Evolutionary conservation across 1,140 invertebrate species (phyloP).

Genomic region (Halesus radiatus): DNA sequence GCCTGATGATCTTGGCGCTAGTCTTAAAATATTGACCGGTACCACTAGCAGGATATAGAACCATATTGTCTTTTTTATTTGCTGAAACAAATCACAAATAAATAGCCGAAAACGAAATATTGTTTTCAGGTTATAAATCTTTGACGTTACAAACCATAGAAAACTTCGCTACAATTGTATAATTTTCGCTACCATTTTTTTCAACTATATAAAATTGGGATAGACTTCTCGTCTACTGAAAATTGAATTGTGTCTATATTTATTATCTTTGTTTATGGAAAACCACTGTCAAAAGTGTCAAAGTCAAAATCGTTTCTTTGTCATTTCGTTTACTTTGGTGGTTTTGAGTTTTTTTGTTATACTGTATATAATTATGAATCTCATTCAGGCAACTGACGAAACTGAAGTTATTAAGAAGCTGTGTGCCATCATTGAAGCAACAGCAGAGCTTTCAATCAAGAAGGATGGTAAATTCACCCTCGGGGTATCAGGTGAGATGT

Average conservation of each 20-base stretch:
- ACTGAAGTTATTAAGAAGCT: constrained; percentile 61
- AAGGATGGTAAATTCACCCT: constrained; percentile 75
- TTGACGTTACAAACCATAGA: constrained; percentile 7
- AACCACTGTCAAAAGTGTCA: no score
- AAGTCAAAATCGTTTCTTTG: no score
- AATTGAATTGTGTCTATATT: no score
- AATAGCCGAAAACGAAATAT: neutral
- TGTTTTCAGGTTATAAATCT: constrained; percentile 12
- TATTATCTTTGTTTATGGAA: no score
- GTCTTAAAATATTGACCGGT: constrained; percentile 71
- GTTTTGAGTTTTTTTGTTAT: neutral
- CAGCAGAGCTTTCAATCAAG: constrained; percentile 70
- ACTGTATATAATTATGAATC: constrained; percentile 9
- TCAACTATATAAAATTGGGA: no score
- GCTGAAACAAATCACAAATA: neutral
- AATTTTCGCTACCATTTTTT: neutral
- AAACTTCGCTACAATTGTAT: neutral
- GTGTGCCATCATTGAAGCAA: constrained; percentile 68
- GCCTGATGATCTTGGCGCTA: constrained; percentile 81
- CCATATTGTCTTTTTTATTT: constrained; percentile 6
- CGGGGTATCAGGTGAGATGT: constrained; percentile 77
- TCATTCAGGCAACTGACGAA: constrained; percentile 29
- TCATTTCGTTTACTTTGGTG: neutral
- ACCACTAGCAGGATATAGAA: constrained; percentile 72
- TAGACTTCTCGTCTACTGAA: no score